Evolutionary conservation across 2,888 invertebrate species (phyloP).

Genomic region (Apamea anceps): DNA sequence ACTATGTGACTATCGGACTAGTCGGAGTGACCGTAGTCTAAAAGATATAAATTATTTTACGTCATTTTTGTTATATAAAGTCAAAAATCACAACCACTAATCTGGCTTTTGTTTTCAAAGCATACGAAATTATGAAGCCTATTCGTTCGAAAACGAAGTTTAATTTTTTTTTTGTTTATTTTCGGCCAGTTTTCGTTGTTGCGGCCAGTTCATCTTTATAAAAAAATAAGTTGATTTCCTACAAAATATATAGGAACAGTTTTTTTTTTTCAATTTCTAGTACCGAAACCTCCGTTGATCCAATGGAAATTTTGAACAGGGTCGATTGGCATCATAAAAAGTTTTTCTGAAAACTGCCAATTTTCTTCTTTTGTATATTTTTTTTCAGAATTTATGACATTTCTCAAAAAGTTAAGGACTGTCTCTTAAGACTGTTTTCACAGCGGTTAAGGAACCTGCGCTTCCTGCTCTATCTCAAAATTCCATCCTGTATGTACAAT

Average conservation of each 20-base stretch:
- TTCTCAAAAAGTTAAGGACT: no score
- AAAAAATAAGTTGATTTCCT: neutral
- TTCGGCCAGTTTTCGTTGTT: neutral
- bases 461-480: no score
- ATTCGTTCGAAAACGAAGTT: neutral
- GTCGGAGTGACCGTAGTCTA: neutral
- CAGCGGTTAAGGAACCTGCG: no score
- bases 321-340: no score
- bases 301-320: no score
- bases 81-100: neutral
- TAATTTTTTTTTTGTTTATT: neutral
- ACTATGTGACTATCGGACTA: no score
- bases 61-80: neutral
- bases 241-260: neutral
- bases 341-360: no score
- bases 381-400: no score
- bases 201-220: neutral
- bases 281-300: neutral
- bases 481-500: no score
- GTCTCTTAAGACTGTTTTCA: no score
- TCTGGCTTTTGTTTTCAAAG: neutral
- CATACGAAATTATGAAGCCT: neutral
- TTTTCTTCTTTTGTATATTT: no score
- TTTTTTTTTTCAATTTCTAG: no score
- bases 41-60: neutral